Evolutionary conservation across 2,113 vertebrate genomes (phyloP).

Genomic region (Onychostoma macrolepis): DNA sequence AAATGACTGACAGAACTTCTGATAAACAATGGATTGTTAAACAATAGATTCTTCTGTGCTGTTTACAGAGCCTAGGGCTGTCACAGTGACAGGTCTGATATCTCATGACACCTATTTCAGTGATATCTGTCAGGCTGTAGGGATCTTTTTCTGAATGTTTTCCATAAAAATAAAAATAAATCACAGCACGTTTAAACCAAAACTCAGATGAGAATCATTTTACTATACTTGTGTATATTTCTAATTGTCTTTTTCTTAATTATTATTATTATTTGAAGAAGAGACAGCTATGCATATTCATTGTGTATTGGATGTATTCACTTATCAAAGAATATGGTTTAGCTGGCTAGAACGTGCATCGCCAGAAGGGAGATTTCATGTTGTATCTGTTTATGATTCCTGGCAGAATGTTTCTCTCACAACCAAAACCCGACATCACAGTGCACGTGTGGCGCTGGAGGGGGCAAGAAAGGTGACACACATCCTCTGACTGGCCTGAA

Average conservation of each 20-base stretch:
- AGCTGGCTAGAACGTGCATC: not conserved
- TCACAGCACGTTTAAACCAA: not conserved
- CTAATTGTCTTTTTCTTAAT: not conserved
- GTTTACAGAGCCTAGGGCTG: slow-evolving; percentile 19
- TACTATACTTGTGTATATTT: not conserved
- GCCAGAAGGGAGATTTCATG: not conserved
- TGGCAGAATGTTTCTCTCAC: not conserved
- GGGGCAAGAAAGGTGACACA: slow-evolving; percentile 19
- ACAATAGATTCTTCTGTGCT: not conserved
- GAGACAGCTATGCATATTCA: not conserved
- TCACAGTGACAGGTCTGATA: not conserved
- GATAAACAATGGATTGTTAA: slow-evolving; percentile 13
- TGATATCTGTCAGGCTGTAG: not conserved
- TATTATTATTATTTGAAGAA: not conserved
- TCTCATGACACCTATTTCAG: not conserved
- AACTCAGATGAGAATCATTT: not conserved
- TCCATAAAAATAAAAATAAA: not conserved
- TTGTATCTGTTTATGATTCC: not conserved
- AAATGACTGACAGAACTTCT: not conserved
- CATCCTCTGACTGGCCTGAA: slow-evolving; percentile 48
- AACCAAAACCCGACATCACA: not conserved
- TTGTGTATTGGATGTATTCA: not conserved
- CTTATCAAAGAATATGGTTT: not conserved
- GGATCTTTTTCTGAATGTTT: not conserved
- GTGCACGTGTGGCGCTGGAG: not conserved